Base-by-base conservation (phyloP, 2,888 invertebrate species). In the Pterobdella sp. region DNA sequence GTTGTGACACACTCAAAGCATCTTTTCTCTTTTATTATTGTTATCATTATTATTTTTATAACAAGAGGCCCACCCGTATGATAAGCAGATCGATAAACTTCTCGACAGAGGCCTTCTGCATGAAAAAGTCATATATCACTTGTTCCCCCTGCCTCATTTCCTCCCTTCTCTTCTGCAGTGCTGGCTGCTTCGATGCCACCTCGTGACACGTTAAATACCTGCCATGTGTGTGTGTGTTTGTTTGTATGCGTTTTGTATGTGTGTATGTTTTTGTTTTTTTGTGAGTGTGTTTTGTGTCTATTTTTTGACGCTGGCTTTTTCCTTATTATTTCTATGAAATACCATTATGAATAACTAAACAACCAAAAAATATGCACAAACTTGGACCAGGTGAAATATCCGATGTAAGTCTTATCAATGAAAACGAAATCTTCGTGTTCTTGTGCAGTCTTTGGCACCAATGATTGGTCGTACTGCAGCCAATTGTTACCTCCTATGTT, bases 391-490 rank as follows among this genome's bases (percentile, higher is more conserved):
- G 80, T 80, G 79, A 87, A 86, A 79, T 85, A 87, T n/a, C 87
- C 87, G 82, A 84, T 83, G 79, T 87, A 87, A 7, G 87, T 85
- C 74, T 89, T 88, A 80, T 91, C 90, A 32, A 91, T 85, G 80
- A 89, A 89, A 81, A 88, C 87, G 0, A 87, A 86, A 76, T 87
- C 85, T 75, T 92, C 88, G 92, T 93, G 94, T 74, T 90, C 88
- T 74, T 89, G 87, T 68, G 88, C 87, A 2, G 87, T 88, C 66
- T 85, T 82, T 0, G 90, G 90, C 0, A 85, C 86, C n/a, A 74
- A 71, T 64, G 86, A 83, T 26, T 86, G 86, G 18, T 89, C 86
- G 76, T 90, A 90, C 84, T 90, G 87, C 63, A 90, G 85, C 91
- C 91, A 92, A 65, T 86, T 84, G 79, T 92, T 89, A 79, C 91